Evolutionary conservation across 2,797 vertebrate genomes (phyloP).

Genomic region (Tamandua tetradactyla): DNA sequence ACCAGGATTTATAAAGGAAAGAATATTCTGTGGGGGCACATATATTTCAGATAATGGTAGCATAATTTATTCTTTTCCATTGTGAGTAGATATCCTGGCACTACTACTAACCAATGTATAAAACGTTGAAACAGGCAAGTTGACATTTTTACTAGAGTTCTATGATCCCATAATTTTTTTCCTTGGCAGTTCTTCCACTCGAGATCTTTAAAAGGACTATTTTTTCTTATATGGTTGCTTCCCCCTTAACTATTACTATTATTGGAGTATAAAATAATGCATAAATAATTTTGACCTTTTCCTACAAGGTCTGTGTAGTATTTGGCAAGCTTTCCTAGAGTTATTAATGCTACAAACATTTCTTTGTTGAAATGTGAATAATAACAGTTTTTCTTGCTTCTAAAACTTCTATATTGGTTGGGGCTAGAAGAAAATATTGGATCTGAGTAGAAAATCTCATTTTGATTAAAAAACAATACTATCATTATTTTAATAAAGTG

Average conservation of each 20-base stretch:
- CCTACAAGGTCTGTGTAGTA: background rate
- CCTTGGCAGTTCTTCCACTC: background rate
- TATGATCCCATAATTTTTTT: conserved; percentile 45
- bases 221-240: conserved; percentile 45
- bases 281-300: conserved; percentile 14
- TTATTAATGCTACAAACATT: conserved; percentile 8
- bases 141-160: conserved; percentile 69
- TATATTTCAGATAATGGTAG: conserved; percentile 57
- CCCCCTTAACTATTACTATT: conserved; percentile 39
- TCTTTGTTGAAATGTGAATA: background rate
- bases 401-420: conserved; percentile 17
- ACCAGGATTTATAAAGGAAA: background rate
- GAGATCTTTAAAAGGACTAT: conserved; percentile 36
- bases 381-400: background rate
- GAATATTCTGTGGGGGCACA: background rate
- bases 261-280: conserved; percentile 39
- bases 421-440: background rate
- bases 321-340: background rate
- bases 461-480: background rate
- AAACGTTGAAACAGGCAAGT: conserved; percentile 53
- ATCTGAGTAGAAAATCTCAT: background rate
- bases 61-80: conserved; percentile 63
- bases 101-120: conserved; percentile 11
- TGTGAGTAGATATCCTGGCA: conserved; percentile 20
- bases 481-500: background rate